These are phyloP conservation scores for Brevimyrus niger DNA, from an alignment of 2,113 vertebrate species.

Conservation along the genomic window DNA sequence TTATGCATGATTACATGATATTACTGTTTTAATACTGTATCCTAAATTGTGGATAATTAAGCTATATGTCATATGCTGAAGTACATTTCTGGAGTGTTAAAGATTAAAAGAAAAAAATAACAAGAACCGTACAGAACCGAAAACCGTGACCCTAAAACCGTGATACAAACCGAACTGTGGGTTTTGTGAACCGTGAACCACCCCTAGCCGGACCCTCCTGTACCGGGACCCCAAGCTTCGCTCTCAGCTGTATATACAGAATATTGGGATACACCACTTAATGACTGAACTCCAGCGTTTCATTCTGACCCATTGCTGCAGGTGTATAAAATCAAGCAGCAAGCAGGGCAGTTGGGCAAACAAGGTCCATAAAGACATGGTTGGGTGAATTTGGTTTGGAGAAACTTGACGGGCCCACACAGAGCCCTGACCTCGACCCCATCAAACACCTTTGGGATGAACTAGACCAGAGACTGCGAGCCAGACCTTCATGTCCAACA, in stretches of 20 bases:
- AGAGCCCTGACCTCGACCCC: background rate
- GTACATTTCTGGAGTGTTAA: too few species aligned
- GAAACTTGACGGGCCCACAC: background rate
- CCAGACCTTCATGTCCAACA: background rate
- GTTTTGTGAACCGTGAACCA: too few species aligned
- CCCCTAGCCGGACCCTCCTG: background rate
- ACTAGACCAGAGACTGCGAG: background rate
- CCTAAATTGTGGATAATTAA: too few species aligned
- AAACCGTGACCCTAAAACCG: too few species aligned
- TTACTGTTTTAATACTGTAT: too few species aligned
- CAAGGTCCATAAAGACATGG: background rate
- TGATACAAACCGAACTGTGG: too few species aligned
- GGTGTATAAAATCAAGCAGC: background rate
- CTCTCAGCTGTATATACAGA: background rate
- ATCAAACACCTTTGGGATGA: background rate
- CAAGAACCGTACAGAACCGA: too few species aligned
- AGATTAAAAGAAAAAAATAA: too few species aligned
- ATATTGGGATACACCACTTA: background rate
- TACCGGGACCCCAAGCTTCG: background rate
- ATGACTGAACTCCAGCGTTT: background rate
- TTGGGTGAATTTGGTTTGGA: background rate
- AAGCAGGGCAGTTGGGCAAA: background rate
- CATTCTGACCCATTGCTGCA: background rate
- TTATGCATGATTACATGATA: too few species aligned
- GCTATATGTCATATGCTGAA: too few species aligned